phyloP scores from a whole-genome alignment of 2,113 vertebrate genomes.

The Bambusicola thoracicus region DNA sequence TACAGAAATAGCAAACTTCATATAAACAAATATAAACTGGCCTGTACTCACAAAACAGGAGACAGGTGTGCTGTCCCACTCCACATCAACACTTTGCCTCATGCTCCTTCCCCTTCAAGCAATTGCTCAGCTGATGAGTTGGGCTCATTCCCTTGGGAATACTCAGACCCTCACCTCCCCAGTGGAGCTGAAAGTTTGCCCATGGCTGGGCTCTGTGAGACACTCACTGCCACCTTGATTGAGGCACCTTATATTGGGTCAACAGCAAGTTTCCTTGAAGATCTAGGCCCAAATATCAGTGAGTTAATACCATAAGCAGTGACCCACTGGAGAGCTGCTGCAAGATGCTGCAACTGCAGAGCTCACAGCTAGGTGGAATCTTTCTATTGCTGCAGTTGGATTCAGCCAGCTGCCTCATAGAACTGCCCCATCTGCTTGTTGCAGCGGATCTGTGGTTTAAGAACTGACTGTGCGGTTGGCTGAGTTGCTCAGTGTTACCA shows the following conservation, averaged over 20 bases:
- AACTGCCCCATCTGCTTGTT: not conserved
- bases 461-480: not conserved
- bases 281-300: not conserved
- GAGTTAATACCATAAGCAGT: not conserved
- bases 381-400: not conserved
- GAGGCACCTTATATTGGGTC: not conserved
- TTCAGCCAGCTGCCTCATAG: not conserved
- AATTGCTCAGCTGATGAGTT: not conserved
- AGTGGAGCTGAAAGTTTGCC: not conserved
- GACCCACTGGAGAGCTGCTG: not conserved
- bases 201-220: not conserved
- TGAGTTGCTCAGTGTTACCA: not conserved
- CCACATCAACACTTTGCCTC: not conserved
- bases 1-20: not conserved
- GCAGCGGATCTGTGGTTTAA: not conserved
- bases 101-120: not conserved
- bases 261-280: not conserved
- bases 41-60: not conserved
- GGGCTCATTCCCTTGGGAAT: accelerated
- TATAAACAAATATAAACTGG: no score
- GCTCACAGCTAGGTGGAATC: not conserved
- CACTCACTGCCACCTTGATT: accelerated
- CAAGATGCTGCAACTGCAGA: not conserved
- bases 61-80: not conserved
- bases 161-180: not conserved